Evolutionary conservation across 2,113 vertebrate species (phyloP), one percentile per base, ranked within the genome.

Genomic region (Ramphastos sulfuratus): DNA sequence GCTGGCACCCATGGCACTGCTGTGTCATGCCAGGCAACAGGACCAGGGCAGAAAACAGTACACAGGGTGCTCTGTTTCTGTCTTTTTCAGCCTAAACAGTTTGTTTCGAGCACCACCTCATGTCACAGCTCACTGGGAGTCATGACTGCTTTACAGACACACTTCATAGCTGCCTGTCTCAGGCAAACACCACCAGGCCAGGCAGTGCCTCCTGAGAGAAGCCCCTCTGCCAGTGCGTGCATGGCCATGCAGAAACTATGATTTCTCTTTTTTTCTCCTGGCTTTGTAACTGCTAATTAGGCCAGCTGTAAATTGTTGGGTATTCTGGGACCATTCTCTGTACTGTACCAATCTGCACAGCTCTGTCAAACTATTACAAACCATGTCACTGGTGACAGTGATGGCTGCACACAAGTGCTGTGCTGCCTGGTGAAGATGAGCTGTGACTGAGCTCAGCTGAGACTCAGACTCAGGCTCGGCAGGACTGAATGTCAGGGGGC

Each of bases 71-170:
- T n/a, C 59, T 35, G 59, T 20, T 10, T 56, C 60, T 33, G 2
- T 2, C n/a, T 30, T 39, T 33, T 5, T 54, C 76, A 56, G 59
- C 28, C 64, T 18, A n/a, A 52, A 66, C 16, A 12, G 66, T 4
- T 42, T 16, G 61, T 16, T 70, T 46, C 4, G 33, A 58, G 61
- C 30, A 67, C 6, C 27, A 50, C 10, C 15, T 64, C 18, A 4
- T 1, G 8, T 28, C 25, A 3, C 2, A 18, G 25, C 19, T 2
- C 1, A 15, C 59, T 0, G 15, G 9, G 35, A 4, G 48, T 35
- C 15, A 7, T 0, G 21, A 50, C 48, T 50, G 48, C 48, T 50
- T 50, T 50, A 19, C 48, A 50, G 48, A 23, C 20, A 50, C 48
- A 23, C 48, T 50, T 23, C 10, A 50, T 23, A 50, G 48, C 48